Evolutionary conservation across 2,888 invertebrate species (phyloP), one percentile per base, ranked within the genome.

Genomic region (Pseudococcus viburni): DNA sequence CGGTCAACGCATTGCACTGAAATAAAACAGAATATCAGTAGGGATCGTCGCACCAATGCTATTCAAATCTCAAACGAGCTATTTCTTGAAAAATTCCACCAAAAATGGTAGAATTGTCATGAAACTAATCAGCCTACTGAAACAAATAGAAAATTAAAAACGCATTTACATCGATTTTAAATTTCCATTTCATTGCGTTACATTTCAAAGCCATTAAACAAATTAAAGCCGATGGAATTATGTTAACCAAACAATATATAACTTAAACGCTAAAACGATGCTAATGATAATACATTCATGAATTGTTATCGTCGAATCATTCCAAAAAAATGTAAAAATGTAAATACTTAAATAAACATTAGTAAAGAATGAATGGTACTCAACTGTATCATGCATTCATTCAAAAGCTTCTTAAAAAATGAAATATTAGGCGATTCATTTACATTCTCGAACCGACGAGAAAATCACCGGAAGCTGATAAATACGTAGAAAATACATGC

Each of bases 1-100:
- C 93, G 89, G 93, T 92, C 91, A 94, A 92, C 73, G 94, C 94
- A 92, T 94, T 94, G 88, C 92, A 92, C 96, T 94, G 92, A 90
- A 89, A 91, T 89, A 85, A 48, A 39, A 39, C 42, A n/a, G 2
- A 46, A 55, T n/a, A 33, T 73, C 33, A 73, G 33, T 8, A 42
- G 26, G 26, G 9, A 42, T 42, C 42, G 5, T 42, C 42, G 9
- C 9, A 6, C 0, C 42, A 42, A 42, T 7, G 6, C 42, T 5
- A 42, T 0, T 3, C 6, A 42, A 42, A 42, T 42, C 8, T 42
- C 42, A 42, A 42, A 42, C 42, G 42, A 42, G 42, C 42, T 3
- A 8, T 42, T 42, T 42, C 9, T 9, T 8, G 9, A 9, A 42
- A 42, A 42, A 6, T 42, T 3, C 42, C 42, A 42, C 26, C 26